A percentile compares a stretch with the other conserved stretches of the same genome.
phyloP scores from a whole-genome alignment of 1,140 invertebrate species.

The Chrysomallon squamiferum region DNA sequence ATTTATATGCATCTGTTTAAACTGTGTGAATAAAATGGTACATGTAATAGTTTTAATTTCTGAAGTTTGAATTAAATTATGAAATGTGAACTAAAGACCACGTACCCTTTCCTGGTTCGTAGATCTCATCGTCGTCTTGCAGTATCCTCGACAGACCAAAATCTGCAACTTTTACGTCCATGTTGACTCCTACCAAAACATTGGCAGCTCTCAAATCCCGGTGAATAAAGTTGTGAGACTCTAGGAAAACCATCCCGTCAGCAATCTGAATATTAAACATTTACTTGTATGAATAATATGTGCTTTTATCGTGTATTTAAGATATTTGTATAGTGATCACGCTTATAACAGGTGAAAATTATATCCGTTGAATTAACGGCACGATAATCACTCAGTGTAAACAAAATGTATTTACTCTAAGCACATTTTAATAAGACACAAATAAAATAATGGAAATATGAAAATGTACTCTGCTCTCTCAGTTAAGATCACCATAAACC shows the following conservation, averaged over 20 bases:
- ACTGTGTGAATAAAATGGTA: background rate
- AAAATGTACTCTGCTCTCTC: too few species aligned
- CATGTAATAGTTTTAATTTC: background rate
- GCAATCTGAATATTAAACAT: too few species aligned
- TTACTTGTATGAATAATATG: too few species aligned
- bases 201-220: slow-evolving; percentile 64
- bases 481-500: too few species aligned
- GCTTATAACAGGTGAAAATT: too few species aligned
- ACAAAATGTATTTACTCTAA: too few species aligned
- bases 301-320: background rate
- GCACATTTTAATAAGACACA: too few species aligned
- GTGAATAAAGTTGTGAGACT: slow-evolving; percentile 77
- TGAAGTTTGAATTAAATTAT: background rate
- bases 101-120: too few species aligned
- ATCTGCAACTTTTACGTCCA: slow-evolving; percentile 89
- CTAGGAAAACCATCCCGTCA: slow-evolving; percentile 91
- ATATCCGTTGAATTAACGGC: background rate
- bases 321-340: background rate
- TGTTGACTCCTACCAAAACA: slow-evolving; percentile 94
- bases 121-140: slow-evolving; percentile 96
- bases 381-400: background rate
- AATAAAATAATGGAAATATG: too few species aligned
- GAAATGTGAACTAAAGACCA: background rate
- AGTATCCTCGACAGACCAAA: slow-evolving; percentile 86
- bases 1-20: too few species aligned